Evolutionary conservation across 1,140 invertebrate species (phyloP), one percentile per base, ranked within the genome.

Genomic region (Berghia stephanieae): DNA sequence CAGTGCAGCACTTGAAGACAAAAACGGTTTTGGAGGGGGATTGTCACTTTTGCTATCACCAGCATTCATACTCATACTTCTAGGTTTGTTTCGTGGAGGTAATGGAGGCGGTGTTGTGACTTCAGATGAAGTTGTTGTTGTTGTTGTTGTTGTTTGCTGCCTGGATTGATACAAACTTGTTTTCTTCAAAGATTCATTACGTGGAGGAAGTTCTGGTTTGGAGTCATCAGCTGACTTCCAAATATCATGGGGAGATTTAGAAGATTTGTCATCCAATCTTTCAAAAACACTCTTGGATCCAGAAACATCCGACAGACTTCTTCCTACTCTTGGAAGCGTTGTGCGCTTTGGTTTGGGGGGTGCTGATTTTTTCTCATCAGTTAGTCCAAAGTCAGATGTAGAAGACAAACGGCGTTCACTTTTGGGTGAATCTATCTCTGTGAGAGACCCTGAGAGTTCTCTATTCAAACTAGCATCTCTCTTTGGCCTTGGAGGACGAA

Each of bases 331-430:
- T 68, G 66, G 74, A 13, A 55, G 71, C 38, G 49, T 78, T 77
- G 66, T 83, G 13, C 84, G 78, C 34, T 80, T 81, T 16, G 84
- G 84, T 80, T 85, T 85, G 38, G 84, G 84, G 36, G 84, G 84
- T 36, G 78, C 79, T 21, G 42, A 36, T 69, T 81, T 85, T 67
- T 72, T 68, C 3, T 44, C 49, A 16, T 52, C 46, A 31, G 42
- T 55, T 78, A 40, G 49, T 18, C 78, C 44, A 52, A 66, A 34
- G 27, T n/a, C n/a, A n/a, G n/a, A n/a, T n/a, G n/a, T n/a, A n/a
- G n/a, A n/a, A n/a, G n/a, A n/a, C n/a, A n/a, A n/a, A n/a, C n/a
- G n/a, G n/a, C n/a, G n/a, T n/a, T n/a, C n/a, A n/a, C n/a, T n/a
- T n/a, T n/a, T n/a, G n/a, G n/a, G n/a, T n/a, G n/a, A n/a, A n/a